Evolutionary conservation across 2,888 invertebrate genomes (phyloP).

Genomic region (Ashinkailepas kermadecensis): DNA sequence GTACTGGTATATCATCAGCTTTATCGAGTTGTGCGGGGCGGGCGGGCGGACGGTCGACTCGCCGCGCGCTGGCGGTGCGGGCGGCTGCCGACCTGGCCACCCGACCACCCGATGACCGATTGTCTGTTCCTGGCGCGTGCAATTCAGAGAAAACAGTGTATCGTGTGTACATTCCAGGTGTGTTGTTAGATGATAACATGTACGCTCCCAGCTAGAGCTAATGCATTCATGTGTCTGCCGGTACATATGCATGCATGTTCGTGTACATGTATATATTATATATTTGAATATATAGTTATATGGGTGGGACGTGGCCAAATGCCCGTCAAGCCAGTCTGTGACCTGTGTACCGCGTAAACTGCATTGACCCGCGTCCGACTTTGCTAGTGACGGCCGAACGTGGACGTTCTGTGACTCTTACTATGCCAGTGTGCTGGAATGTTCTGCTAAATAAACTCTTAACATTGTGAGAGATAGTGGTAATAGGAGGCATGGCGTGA

Average conservation of each 20-base stretch:
- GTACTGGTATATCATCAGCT: conserved; percentile 18
- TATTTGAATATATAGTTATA: conserved; percentile 21
- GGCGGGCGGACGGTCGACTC: background rate
- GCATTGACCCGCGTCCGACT: background rate
- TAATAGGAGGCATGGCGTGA: too few relatives aligned
- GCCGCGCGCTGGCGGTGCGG: too few relatives aligned
- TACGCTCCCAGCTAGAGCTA: background rate
- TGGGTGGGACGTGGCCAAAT: too few relatives aligned
- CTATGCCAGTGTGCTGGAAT: conserved; percentile 19
- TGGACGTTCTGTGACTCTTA: background rate
- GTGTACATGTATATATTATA: conserved; percentile 12
- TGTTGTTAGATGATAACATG: background rate
- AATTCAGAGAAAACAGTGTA: background rate
- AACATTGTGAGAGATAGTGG: conserved; percentile 1
- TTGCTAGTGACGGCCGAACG: background rate
- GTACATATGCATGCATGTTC: background rate
- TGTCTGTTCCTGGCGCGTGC: background rate
- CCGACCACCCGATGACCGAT: background rate
- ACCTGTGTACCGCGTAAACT: too few relatives aligned
- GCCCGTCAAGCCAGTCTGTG: too few relatives aligned
- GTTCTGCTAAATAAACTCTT: conserved; percentile 22
- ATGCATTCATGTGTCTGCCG: too few relatives aligned
- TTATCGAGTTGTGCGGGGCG: background rate
- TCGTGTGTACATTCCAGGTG: conserved; percentile 10
- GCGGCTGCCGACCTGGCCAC: background rate